Evolutionary conservation across 2,888 invertebrate genomes (phyloP), one percentile per base, ranked within the genome.

Genomic region (Hemaris fuciformis): DNA sequence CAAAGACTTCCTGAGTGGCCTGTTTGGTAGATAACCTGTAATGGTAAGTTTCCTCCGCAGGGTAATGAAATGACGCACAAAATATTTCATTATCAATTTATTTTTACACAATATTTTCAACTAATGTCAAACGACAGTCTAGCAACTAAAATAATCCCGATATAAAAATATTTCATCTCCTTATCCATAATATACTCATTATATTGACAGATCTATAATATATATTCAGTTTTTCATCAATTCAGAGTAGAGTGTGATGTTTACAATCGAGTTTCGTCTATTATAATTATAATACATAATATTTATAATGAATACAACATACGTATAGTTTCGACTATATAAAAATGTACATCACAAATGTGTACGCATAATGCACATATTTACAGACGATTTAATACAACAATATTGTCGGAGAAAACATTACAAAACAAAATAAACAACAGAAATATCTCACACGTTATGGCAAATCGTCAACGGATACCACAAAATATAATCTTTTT

Each of bases 111-210:
- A 86, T 88, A 85, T 84, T 83, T 85, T 88, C 88, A 88, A 85
- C 84, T 88, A 83, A 84, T 78, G 83, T 89, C 90, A 76, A 76
- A 88, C 80, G 81, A 83, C 79, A 74, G 82, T 82, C 85, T 88
- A 79, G 53, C 75, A 85, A 82, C 85, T 84, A 87, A 81, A 84
- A 89, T 90, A 91, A 87, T 89, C 89, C 91, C 89, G 83, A 92
- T 92, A 92, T 84, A 92, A 92, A 92, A 92, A 92, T 92, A 92
- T 88, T 86, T 90, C 83, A 83, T 91, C 84, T 91, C 77, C 85
- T 89, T 88, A 90, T 76, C 67, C 75, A 72, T 79, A 77, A 79
- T 75, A 79, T 76, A 78, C 76, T 74, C 73, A 79, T 84, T 84
- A 83, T 88, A 87, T 86, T 87, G 89, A 90, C 88, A 88, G 77